These are phyloP conservation scores for Podarcis raffonei DNA, from an alignment of 2,113 vertebrate species.

Conservation along the genomic window DNA sequence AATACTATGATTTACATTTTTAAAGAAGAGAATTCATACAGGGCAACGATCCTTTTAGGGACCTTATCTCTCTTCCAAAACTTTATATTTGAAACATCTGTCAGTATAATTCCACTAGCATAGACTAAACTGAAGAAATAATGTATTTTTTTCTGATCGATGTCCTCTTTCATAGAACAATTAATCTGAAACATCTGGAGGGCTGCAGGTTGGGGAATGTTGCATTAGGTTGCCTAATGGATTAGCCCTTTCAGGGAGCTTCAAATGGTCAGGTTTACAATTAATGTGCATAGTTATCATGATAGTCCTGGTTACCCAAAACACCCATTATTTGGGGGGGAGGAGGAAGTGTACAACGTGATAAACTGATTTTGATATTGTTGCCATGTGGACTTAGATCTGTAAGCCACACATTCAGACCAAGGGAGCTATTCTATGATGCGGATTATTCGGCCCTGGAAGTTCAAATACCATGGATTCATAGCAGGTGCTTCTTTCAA, in stretches of 20 bases:
- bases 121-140: slow-evolving; percentile 17
- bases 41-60: slow-evolving; percentile 40
- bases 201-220: not conserved
- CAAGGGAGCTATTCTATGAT: not conserved
- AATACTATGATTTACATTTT: not conserved
- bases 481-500: not conserved
- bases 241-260: not conserved
- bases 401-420: not conserved
- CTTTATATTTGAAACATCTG: slow-evolving; percentile 39
- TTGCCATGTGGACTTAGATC: not conserved
- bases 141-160: not conserved
- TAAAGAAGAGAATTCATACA: slow-evolving; percentile 28
- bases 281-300: not conserved
- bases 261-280: not conserved
- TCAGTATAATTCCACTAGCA: slow-evolving; percentile 46
- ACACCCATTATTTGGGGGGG: not conserved
- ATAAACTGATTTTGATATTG: not conserved
- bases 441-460: not conserved
- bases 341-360: not conserved
- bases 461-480: not conserved
- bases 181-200: not conserved
- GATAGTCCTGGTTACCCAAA: not conserved
- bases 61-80: not conserved
- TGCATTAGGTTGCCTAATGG: not conserved
- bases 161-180: not conserved